Conservation (phyloP, 2,113 vertebrate species). For the Xyliphius kryptos region DNA sequence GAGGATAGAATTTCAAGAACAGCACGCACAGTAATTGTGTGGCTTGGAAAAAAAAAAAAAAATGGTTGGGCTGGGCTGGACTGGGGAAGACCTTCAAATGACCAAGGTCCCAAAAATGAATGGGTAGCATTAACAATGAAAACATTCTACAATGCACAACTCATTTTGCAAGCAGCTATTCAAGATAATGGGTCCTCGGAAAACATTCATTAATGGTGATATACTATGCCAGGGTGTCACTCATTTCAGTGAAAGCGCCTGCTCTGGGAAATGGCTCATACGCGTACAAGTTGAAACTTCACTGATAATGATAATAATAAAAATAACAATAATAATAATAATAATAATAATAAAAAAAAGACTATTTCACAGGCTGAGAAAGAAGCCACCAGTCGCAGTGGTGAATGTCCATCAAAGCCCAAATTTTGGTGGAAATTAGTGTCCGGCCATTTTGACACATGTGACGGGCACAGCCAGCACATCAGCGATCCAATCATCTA, state of each 20-base stretch:
- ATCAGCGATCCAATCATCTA: constrained; percentile 43
- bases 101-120: constrained; percentile 43
- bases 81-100: constrained; percentile 44
- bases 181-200: constrained; percentile 54
- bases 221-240: constrained; percentile 53
- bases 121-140: constrained; percentile 49
- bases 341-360: constrained; percentile 53
- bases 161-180: constrained; percentile 58
- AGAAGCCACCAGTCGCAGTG: constrained; percentile 38
- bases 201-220: constrained; percentile 62
- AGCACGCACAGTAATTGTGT: constrained; percentile 12
- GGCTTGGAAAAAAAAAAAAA: constrained; percentile 8
- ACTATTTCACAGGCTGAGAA: constrained; percentile 47
- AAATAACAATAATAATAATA: no score
- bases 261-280: constrained; percentile 67
- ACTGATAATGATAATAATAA: constrained; percentile 67
- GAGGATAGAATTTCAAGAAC: constrained; percentile 23
- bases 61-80: constrained; percentile 23
- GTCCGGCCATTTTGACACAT: no score
- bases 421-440: no score
- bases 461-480: constrained; percentile 39
- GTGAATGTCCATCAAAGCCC: constrained; percentile 34
- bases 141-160: constrained; percentile 50
- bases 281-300: constrained; percentile 62
- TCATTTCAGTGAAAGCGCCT: constrained; percentile 56